Percentiles rank a stretch among this genome's conserved stretches.
phyloP scores from a whole-genome alignment of 2,888 invertebrate genomes.

The Stenichneumon culpator region DNA sequence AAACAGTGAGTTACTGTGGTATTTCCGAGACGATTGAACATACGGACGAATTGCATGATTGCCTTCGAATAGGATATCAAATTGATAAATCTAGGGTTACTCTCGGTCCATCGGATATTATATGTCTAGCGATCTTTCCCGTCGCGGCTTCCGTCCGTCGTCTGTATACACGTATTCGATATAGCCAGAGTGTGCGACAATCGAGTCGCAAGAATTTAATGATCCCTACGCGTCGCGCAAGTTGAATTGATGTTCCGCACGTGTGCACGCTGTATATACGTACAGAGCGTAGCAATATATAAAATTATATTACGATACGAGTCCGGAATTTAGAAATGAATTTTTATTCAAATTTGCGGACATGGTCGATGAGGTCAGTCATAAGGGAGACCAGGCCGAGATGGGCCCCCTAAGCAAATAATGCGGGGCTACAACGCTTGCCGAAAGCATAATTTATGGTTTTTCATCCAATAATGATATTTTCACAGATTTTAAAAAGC shows the following conservation, averaged over 20 bases:
- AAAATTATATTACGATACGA: slow-evolving; percentile 26
- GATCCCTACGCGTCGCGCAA: slow-evolving; percentile 47
- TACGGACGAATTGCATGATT: slow-evolving; percentile 55
- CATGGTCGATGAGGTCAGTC: background rate
- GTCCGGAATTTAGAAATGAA: slow-evolving; percentile 29
- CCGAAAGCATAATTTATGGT: too few relatives aligned
- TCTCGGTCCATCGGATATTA: slow-evolving; percentile 38
- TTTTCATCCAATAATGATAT: too few relatives aligned
- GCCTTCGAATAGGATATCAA: slow-evolving; percentile 48
- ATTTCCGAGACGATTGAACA: slow-evolving; percentile 27
- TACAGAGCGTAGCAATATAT: background rate
- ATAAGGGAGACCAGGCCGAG: too few relatives aligned
- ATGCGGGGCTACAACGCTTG: too few relatives aligned
- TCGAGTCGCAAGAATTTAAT: slow-evolving; percentile 62
- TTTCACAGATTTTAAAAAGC: too few relatives aligned
- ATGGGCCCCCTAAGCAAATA: too few relatives aligned
- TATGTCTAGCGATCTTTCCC: slow-evolving; percentile 53
- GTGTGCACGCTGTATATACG: slow-evolving; percentile 21
- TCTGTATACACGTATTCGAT: background rate
- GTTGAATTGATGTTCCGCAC: slow-evolving; percentile 52
- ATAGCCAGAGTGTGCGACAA: slow-evolving; percentile 17
- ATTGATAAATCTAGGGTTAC: slow-evolving; percentile 51
- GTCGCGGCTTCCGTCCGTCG: slow-evolving; percentile 2
- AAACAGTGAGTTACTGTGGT: background rate
- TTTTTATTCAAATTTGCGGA: slow-evolving; percentile 35